phyloP scores from a whole-genome alignment of 2,797 vertebrate species.

The Tolypeutes matacus region DNA sequence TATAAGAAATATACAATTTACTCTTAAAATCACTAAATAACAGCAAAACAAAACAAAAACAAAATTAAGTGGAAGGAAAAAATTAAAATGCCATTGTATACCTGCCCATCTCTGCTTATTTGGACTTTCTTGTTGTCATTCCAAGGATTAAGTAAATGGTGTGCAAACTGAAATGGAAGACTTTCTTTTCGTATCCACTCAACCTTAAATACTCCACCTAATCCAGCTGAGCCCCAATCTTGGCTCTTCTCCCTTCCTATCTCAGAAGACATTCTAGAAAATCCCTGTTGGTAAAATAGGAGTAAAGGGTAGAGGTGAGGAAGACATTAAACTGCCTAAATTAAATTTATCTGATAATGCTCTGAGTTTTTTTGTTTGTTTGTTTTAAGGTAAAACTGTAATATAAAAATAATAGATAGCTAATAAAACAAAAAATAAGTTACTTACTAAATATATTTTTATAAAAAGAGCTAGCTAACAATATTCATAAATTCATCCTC shows the following conservation, averaged over 20 bases:
- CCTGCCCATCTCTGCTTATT: constrained; percentile 97
- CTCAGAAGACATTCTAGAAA: constrained; percentile 93
- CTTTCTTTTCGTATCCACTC: constrained; percentile 95
- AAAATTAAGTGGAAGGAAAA: neutral
- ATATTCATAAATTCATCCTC: constrained; percentile 30
- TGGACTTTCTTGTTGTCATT: constrained; percentile 96
- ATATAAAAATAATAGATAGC: constrained; percentile 48
- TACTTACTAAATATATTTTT: constrained; percentile 26
- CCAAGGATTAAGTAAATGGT: constrained; percentile 95
- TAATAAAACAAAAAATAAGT: constrained; percentile 20
- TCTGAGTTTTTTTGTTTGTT: neutral
- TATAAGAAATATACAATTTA: neutral
- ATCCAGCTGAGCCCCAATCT: constrained; percentile 93
- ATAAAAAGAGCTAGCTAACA: neutral
- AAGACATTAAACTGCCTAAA: constrained; percentile 50
- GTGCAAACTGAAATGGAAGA: constrained; percentile 92
- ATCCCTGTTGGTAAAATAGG: constrained; percentile 90
- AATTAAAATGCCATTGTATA: constrained; percentile 78
- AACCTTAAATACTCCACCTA: constrained; percentile 94
- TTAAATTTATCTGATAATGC: constrained; percentile 1
- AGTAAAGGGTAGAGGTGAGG: neutral
- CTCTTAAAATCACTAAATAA: constrained; percentile 47
- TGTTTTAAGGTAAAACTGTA: constrained; percentile 35
- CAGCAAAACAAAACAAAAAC: constrained; percentile 19
- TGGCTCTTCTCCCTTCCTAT: constrained; percentile 92